Base-by-base conservation (phyloP, 1,140 invertebrate genomes). In the Drosophila arawakana region DNA sequence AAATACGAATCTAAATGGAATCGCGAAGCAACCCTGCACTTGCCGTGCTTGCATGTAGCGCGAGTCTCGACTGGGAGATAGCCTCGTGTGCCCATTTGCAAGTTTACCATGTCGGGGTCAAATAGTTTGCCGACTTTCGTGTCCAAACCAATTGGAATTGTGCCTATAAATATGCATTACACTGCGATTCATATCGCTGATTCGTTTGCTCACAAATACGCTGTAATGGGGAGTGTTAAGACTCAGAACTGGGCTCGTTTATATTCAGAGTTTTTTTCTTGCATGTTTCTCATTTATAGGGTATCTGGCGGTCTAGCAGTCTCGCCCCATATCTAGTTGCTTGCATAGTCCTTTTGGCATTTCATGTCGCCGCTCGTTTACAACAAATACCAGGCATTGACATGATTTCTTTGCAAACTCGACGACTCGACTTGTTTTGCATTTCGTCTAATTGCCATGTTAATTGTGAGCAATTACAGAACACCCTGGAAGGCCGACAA, bases 51-150 rank as follows among this genome's bases (percentile, higher is more conserved):
- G 37, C 37, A 11, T 11, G 39, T 41, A 5, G 39, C 39, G 39
- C 44, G 44, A 15, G 13, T 47, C 13, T 15, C 13, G 18, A 35
- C 35, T 30, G 46, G 49, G 50, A 86, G 76, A 88, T 83, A 89
- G 71, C 68, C 80, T 83, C 84, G 84, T 88, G 83, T 77, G 58
- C 83, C 73, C 83, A 78, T 82, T 88, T 83, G 77, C 83, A 88
- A 88, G 84, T 88, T 88, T 88, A 88, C 80, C 84, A 89, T 88
- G 84, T 88, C 84, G 84, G 84, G 84, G 84, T 89, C 84, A 84
- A 82, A 88, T 76, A 70, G 78, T 69, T 76, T 73, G 70, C 73
- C 80, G 73, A 83, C 62, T 74, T 86, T 80, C 83, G 83, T 86
- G 83, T 75, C 67, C 77, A 69, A 73, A 86, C 73, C 75, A 88